Evolutionary conservation across 2,113 vertebrate genomes (phyloP), one percentile per base, ranked within the genome.

Genomic region (Dascyllus trimaculatus): DNA sequence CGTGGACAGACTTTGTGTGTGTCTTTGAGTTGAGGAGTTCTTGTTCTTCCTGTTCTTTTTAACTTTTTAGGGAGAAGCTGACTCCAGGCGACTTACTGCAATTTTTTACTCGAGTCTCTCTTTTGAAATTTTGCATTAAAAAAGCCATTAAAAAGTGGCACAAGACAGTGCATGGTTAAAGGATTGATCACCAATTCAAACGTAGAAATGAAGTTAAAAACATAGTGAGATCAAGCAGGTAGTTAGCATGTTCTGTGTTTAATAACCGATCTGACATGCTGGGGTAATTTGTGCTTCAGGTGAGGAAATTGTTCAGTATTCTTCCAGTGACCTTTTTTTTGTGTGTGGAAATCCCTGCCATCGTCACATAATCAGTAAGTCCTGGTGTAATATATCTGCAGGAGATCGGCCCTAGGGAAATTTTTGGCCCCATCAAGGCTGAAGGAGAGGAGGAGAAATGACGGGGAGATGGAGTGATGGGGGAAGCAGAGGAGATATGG

Each of bases 371-470:
- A 83, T 82, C 15, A n/a, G 73, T 76, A 73, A 19, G 56, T 57
- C 61, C 73, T 26, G 48, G 49, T 66, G 52, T 77, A 77, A 77
- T 83, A 59, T 75, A 38, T 73, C 25, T 70, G 59, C 45, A 57
- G 67, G 60, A 68, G 69, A 59, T 64, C 21, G 48, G 58, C 85
- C 71, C 54, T 21, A 18, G 85, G 85, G 89, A 88, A 87, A 85
- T 86, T 75, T 86, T 91, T 86, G 63, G 67, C 73, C 76, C 70
- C 22, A 78, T 82, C 45, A 59, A 63, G 61, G 68, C 17, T 71
- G n/a, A 64, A 46, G 56, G 53, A 32, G 29, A 58, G 64, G 56
- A 69, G 52, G 65, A 11, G 51, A 76, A 63, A 84, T 69, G 66
- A 73, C 81, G 72, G 59, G 22, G 69, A 64, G 82, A 86, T 89